Evolutionary conservation across 2,113 vertebrate species (phyloP).

Genomic region (Pampusana beccarii): DNA sequence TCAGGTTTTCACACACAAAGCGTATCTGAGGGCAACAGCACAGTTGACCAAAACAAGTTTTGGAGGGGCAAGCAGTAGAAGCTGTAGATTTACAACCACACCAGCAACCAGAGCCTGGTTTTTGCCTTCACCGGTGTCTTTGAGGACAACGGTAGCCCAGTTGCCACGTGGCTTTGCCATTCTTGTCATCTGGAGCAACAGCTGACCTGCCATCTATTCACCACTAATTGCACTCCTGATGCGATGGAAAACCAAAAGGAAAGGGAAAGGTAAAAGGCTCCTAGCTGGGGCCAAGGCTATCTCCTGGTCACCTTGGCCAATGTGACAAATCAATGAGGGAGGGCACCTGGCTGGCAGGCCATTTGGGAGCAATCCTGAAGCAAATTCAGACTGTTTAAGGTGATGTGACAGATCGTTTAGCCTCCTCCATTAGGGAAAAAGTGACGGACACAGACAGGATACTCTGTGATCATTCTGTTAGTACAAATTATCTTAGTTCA

Average conservation of each 20-base stretch:
- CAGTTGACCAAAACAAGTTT: conserved; percentile 44
- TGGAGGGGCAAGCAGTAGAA: conserved; percentile 39
- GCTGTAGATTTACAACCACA: conserved; percentile 54
- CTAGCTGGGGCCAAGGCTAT: conserved; percentile 12
- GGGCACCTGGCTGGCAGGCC: background rate
- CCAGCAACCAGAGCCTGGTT: conserved; percentile 45
- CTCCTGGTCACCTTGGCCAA: conserved; percentile 4
- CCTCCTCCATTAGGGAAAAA: conserved; percentile 26
- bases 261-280: conserved; percentile 5
- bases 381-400: background rate
- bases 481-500: background rate
- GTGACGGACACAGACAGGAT: conserved; percentile 37
- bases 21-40: conserved; percentile 54
- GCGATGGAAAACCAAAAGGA: conserved; percentile 35
- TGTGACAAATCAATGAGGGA: background rate
- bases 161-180: conserved; percentile 22
- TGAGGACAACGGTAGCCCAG: conserved; percentile 44
- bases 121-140: background rate
- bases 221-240: conserved; percentile 12
- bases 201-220: background rate
- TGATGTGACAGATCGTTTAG: background rate
- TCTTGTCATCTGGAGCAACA: conserved; percentile 37
- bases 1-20: conserved; percentile 71
- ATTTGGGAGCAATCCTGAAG: background rate
- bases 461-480: conserved; percentile 20